Evolutionary conservation across 1,140 invertebrate species (phyloP), one percentile per base, ranked within the genome.

Genomic region (Drosophila eugracilis): DNA sequence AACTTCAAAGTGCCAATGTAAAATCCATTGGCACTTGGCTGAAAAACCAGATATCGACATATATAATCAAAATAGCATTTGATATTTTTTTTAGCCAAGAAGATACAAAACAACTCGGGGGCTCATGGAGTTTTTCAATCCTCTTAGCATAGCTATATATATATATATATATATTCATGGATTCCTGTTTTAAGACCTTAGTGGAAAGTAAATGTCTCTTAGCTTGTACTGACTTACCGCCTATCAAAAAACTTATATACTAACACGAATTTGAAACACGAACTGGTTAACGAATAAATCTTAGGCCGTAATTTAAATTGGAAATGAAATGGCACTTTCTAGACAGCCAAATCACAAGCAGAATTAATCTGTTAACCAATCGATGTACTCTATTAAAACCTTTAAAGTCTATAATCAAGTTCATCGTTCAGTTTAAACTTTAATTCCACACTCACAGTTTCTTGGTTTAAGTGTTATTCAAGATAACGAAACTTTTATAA

Each of bases 271-370:
- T 26, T 32, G 21, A 57, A 70, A 57, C 65, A 70, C 26, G 41
- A 70, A 53, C 49, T 17, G 63, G 60, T 32, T 52, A 67, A 53
- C 65, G 26, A 36, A 49, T 48, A 41, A 17, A 47, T 63, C 36
- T 65, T 59, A 72, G 17, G 2, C 2, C 1, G 15, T 39, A 55
- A 26, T 53, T 52, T 37, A 73, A 47, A 66, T 75, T 63, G 58
- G 60, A 63, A 44, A 65, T 52, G 55, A 81, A 73, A 67, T 83
- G 74, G 55, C 77, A 80, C 77, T 80, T 84, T 84, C 62, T 66
- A 60, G 42, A 63, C 78, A 72, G 75, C 54, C 62, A 65, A 73
- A 66, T 53, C 47, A 69, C 63, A 53, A 63, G 37, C 42, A 19
- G 39, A 62, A 52, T 69, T 37, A 39, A 54, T 39, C n/a, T 15